These are phyloP conservation scores for Parnassius apollo DNA, from an alignment of 2,888 invertebrate genomes.

Conservation along the genomic window DNA sequence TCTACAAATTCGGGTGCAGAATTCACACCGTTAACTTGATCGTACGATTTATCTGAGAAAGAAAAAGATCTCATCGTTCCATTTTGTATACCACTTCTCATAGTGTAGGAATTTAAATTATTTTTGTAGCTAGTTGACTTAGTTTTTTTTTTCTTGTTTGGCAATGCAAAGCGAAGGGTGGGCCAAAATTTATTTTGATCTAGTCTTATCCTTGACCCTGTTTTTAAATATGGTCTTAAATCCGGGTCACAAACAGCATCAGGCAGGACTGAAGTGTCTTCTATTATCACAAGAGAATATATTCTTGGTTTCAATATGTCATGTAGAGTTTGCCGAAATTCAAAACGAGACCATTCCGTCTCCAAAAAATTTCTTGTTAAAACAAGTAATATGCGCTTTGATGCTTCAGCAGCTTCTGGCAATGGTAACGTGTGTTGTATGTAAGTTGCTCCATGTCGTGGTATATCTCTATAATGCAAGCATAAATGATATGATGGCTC, in stretches of 20 bases:
- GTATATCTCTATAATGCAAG: conserved; percentile 93
- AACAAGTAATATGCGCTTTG: conserved; percentile 91
- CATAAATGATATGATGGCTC: conserved; percentile 90
- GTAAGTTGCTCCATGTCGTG: conserved; percentile 84
- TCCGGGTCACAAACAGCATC: conserved; percentile 93
- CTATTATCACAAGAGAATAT: conserved; percentile 91
- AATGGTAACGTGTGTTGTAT: conserved; percentile 88
- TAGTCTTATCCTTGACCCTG: conserved; percentile 91
- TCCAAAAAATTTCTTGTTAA: conserved; percentile 93
- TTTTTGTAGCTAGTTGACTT: conserved; percentile 85
- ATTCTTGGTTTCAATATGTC: conserved; percentile 91
- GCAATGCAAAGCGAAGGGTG: conserved; percentile 93
- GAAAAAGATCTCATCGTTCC: conserved; percentile 83
- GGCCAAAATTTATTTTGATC: conserved; percentile 97
- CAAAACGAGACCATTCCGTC: conserved; percentile 96
- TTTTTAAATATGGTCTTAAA: conserved; percentile 92
- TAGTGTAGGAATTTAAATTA: conserved; percentile 91
- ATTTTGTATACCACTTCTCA: conserved; percentile 83
- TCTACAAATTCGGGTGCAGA: conserved; percentile 83
- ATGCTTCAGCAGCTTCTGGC: conserved; percentile 93
- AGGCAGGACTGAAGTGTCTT: conserved; percentile 89
- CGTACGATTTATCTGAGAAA: conserved; percentile 76
- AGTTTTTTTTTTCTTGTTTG: conserved; percentile 82
- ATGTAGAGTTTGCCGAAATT: conserved; percentile 93
- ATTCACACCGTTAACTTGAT: conserved; percentile 73